Percentiles rank a stretch among this genome's conserved stretches.
Conservation (phyloP, 2,797 vertebrate species). For the Calcarius lapponicus region DNA sequence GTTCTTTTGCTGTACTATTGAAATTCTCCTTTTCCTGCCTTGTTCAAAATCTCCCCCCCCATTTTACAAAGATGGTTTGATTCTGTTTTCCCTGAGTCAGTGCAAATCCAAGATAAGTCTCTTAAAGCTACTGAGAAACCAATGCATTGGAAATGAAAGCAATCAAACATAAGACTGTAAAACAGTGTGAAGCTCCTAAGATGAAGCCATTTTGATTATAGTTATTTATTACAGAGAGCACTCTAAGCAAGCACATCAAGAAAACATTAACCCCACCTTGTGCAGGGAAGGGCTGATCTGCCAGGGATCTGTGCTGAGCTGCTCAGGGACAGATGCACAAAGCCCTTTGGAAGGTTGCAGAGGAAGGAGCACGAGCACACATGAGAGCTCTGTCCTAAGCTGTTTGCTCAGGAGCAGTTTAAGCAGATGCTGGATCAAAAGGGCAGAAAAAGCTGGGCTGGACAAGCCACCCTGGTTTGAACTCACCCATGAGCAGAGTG, state of each 20-base stretch:
- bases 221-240: not conserved
- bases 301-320: not conserved
- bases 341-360: not conserved
- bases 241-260: not conserved
- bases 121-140: not conserved
- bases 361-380: not conserved
- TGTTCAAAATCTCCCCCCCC: not conserved
- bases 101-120: not conserved
- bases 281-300: not conserved
- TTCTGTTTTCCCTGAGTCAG: not conserved
- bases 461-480: not conserved
- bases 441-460: not conserved
- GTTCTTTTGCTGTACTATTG: not conserved
- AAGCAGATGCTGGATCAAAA: not conserved
- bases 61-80: not conserved
- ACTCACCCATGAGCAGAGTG: not conserved
- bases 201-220: not conserved
- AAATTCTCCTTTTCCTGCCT: conserved; percentile 7
- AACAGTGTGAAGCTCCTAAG: not conserved
- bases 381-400: not conserved
- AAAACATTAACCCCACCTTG: not conserved
- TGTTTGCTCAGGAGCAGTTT: not conserved
- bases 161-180: not conserved
- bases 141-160: not conserved
- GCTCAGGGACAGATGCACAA: not conserved